Conservation (phyloP, 2,797 vertebrate species). For the Phrynocephalus forsythii region DNA sequence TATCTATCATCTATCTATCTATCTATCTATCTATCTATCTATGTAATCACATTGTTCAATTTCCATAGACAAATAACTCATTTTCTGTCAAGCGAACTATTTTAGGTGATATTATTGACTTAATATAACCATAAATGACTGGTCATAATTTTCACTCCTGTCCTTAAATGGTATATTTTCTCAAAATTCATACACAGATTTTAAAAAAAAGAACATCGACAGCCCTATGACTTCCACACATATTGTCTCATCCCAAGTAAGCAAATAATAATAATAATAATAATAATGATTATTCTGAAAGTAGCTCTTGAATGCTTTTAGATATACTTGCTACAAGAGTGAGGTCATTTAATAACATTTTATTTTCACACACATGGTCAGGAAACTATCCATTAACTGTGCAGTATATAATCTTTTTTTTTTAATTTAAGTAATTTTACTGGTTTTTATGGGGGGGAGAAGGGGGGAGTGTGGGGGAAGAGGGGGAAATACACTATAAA, state of each 20-base stretch:
- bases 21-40: too few species aligned
- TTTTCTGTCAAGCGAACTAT: neutral
- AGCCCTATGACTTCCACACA: neutral
- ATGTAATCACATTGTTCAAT: neutral
- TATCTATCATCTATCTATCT: too few species aligned
- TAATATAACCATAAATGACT: neutral
- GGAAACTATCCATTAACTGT: neutral
- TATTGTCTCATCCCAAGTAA: too few species aligned
- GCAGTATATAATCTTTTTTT: neutral
- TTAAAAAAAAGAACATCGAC: neutral
- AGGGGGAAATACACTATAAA: too few species aligned
- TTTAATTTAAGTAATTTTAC: too few species aligned
- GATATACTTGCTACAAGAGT: neutral
- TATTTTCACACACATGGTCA: neutral
- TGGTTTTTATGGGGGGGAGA: too few species aligned
- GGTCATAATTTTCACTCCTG: neutral
- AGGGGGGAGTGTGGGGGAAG: too few species aligned
- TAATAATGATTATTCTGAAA: too few species aligned
- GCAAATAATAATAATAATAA: too few species aligned
- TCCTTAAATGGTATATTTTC: neutral
- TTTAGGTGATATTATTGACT: neutral
- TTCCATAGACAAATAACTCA: neutral
- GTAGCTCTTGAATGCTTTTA: neutral
- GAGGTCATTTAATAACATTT: neutral
- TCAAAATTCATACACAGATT: neutral